These are phyloP conservation scores for Dromius quadrimaculatus DNA, from an alignment of 2,888 invertebrate genomes.

Conservation along the genomic window DNA sequence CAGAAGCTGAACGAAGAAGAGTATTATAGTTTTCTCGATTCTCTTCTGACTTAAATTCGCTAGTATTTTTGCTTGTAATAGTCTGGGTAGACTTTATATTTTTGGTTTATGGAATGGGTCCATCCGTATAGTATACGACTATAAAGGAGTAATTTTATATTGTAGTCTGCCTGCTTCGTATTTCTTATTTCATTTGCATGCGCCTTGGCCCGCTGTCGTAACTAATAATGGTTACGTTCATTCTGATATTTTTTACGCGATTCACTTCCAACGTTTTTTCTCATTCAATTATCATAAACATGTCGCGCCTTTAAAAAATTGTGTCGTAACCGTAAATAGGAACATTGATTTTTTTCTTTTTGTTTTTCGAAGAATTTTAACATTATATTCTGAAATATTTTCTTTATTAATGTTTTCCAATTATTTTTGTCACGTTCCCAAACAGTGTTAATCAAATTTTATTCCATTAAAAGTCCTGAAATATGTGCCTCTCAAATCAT, in stretches of 20 bases:
- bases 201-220: slow-evolving; percentile 38
- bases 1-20: not conserved
- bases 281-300: slow-evolving; percentile 67
- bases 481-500: too few species aligned
- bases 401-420: not conserved
- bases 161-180: slow-evolving; percentile 35
- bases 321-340: slow-evolving; percentile 48
- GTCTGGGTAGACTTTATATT: slow-evolving; percentile 42
- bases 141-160: slow-evolving; percentile 46
- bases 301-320: slow-evolving; percentile 58
- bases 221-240: slow-evolving; percentile 46
- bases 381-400: slow-evolving; percentile 18
- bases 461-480: too few species aligned
- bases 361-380: slow-evolving; percentile 26
- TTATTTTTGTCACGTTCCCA: too few species aligned
- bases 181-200: slow-evolving; percentile 49
- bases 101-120: slow-evolving; percentile 42
- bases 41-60: slow-evolving; percentile 29
- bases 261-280: slow-evolving; percentile 63
- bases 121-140: slow-evolving; percentile 4
- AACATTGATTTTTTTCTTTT: slow-evolving; percentile 42
- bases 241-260: slow-evolving; percentile 39
- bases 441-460: too few species aligned
- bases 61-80: slow-evolving; percentile 48
- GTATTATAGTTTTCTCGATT: slow-evolving; percentile 15